Evolutionary conservation across 2,888 invertebrate species (phyloP), one percentile per base, ranked within the genome.

Genomic region (Cantharis nigra): DNA sequence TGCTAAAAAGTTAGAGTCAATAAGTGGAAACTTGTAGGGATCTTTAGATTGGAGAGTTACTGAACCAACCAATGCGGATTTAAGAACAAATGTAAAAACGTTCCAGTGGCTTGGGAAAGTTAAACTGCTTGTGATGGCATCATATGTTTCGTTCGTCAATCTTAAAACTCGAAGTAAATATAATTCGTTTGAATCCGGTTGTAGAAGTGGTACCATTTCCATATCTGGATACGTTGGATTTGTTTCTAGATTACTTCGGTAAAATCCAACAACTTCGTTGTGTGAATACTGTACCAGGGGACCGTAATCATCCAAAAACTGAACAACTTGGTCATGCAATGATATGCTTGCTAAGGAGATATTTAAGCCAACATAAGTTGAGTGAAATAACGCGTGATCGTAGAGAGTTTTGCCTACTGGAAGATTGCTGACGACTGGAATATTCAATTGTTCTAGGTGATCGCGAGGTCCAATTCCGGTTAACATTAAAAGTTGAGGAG

Each of bases 341-440:
- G 63, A 9, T 10, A 20, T 63, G 10, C 71, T 33, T 9, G 71
- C 64, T 75, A 74, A 75, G 0, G 76, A 79, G 9, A 79, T 70
- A 62, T 81, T 83, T 0, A 79, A 78, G 18, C 72, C 67, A 83
- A 95, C 94, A 0, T 92, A 92, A 74, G 94, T 89, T 3, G 93
- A 93, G 3, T 92, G 92, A 80, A 94, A 91, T 0, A 93, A 92
- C 2, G 94, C 90, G 83, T 95, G 95, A 86, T 95, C 95, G 85
- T 94, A 94, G 0, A 77, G 23, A 0, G 10, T 9, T 70, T 65
- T 16, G 9, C 82, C 85, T 16, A 81, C 80, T 13, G 84, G 83
- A 18, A 85, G 70, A 77, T 85, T 80, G 74, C 81, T 72, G 2
- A 84, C 69, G 3, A 84, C 72, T 13, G 78, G 67, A 16, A 86